phyloP scores from a whole-genome alignment of 1,140 invertebrate genomes.

The Pseudomyrmex concolor region DNA sequence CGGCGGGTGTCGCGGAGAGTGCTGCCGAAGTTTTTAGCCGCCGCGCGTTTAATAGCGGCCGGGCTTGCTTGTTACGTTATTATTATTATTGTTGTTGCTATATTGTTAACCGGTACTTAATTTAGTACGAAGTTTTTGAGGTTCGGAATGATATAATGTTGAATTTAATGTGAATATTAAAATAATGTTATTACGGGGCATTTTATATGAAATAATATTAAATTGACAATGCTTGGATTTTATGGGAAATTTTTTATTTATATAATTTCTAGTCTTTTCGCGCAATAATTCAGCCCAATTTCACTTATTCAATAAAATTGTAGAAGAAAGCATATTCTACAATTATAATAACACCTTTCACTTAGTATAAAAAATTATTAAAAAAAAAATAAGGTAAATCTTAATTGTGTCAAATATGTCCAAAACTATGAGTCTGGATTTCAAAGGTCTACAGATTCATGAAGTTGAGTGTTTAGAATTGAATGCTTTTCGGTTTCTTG shows the following conservation, averaged over 20 bases:
- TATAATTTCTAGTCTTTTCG: neutral
- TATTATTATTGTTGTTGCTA: neutral
- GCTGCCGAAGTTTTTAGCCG: conserved; percentile 32
- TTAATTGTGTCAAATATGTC: no score
- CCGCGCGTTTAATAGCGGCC: conserved; percentile 16
- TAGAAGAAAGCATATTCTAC: neutral
- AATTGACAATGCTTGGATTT: neutral
- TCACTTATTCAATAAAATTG: neutral
- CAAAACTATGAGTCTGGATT: no score
- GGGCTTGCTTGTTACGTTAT: conserved; percentile 4
- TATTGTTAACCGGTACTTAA: neutral
- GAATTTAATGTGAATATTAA: no score
- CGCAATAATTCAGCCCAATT: no score
- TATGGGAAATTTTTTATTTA: neutral
- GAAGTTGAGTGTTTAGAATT: neutral
- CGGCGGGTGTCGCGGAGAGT: conserved; percentile 3
- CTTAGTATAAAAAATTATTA: neutral
- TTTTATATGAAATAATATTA: neutral
- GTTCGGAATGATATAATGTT: no score
- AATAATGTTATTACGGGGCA: neutral
- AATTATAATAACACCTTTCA: neutral
- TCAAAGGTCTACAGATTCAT: no score
- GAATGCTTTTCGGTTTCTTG: neutral
- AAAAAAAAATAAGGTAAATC: neutral
- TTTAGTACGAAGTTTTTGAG: conserved; percentile 27